phyloP scores from a whole-genome alignment of 2,888 invertebrate genomes.

The Bembecia ichneumoniformis region DNA sequence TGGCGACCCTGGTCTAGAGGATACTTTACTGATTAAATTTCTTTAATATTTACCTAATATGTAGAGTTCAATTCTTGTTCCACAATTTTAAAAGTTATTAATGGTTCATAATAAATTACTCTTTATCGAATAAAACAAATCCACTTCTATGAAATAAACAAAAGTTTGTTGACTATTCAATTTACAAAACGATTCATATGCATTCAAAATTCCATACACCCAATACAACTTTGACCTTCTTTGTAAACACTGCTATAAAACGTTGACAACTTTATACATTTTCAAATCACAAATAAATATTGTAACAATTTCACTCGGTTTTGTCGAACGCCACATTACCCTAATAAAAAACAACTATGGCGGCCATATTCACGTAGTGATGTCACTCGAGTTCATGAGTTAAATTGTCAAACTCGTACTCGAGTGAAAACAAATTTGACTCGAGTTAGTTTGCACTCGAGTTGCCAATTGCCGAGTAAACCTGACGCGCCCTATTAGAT shows the following conservation, averaged over 20 bases:
- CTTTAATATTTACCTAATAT: slow-evolving; percentile 60
- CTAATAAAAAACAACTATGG: slow-evolving; percentile 69
- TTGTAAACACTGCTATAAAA: slow-evolving; percentile 68
- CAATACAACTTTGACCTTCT: slow-evolving; percentile 51
- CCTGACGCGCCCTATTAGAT: too few relatives aligned
- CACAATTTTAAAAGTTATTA: slow-evolving; percentile 57
- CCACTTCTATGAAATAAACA: slow-evolving; percentile 67
- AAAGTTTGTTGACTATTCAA: slow-evolving; percentile 74
- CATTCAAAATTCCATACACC: slow-evolving; percentile 60
- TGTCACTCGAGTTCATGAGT: too few relatives aligned
- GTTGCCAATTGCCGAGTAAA: too few relatives aligned
- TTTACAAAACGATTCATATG: slow-evolving; percentile 56
- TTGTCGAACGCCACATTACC: slow-evolving; percentile 72
- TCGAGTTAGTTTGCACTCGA: too few relatives aligned
- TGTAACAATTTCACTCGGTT: slow-evolving; percentile 66
- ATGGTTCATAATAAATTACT: slow-evolving; percentile 64
- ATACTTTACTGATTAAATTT: slow-evolving; percentile 26
- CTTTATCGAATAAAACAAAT: slow-evolving; percentile 51
- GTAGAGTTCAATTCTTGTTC: slow-evolving; percentile 57
- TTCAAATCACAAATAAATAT: slow-evolving; percentile 62
- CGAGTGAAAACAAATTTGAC: too few relatives aligned
- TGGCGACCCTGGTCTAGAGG: slow-evolving; percentile 61
- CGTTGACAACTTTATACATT: slow-evolving; percentile 63
- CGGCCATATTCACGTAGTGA: slow-evolving; percentile 52
- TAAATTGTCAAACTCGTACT: slow-evolving; percentile 38